Evolutionary conservation across 1,140 invertebrate genomes (phyloP).

Genomic region (Atopsyche davidsoni): DNA sequence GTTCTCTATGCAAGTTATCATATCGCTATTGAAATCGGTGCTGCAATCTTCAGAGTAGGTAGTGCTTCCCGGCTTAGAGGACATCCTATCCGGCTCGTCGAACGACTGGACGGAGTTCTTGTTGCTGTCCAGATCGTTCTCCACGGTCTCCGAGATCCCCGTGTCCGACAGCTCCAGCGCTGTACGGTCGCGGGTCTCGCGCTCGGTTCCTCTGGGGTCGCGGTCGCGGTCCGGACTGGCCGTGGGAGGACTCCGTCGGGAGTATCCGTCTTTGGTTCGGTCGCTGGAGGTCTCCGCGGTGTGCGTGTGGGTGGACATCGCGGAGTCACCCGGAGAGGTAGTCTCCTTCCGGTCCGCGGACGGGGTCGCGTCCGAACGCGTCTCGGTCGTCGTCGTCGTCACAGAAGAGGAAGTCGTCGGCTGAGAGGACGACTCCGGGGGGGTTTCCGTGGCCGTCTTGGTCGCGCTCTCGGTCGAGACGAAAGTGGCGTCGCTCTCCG

Average conservation of each 20-base stretch:
- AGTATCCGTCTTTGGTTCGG: conserved; percentile 13
- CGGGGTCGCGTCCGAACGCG: background rate
- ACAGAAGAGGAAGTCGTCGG: conserved; percentile 13
- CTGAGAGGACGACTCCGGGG: conserved; percentile 6
- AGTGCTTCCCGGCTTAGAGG: conserved; percentile 19
- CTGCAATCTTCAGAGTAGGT: conserved; percentile 23
- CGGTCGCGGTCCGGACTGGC: conserved; percentile 1
- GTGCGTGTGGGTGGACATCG: conserved; percentile 22
- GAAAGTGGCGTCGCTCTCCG: conserved; percentile 4
- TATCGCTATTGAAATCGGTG: conserved; percentile 19
- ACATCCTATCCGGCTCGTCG: conserved; percentile 12
- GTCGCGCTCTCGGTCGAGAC: conserved; percentile 7
- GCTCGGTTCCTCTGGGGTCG: background rate
- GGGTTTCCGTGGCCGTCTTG: background rate
- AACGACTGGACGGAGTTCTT: conserved; percentile 14
- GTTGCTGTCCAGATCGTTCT: conserved; percentile 23
- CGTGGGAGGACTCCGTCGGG: too few species aligned
- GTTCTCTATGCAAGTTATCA: conserved; percentile 26
- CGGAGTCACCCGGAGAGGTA: conserved; percentile 23
- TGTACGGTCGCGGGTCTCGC: conserved; percentile 6
- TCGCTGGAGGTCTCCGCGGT: conserved; percentile 14
- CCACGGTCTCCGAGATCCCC: conserved; percentile 27
- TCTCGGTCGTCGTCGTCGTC: conserved; percentile 21
- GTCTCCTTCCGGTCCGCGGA: conserved; percentile 12
- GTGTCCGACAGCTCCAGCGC: conserved; percentile 23